phyloP scores from a whole-genome alignment of 2,113 vertebrate species.

The cattle (Bos taurus) region DNA sequence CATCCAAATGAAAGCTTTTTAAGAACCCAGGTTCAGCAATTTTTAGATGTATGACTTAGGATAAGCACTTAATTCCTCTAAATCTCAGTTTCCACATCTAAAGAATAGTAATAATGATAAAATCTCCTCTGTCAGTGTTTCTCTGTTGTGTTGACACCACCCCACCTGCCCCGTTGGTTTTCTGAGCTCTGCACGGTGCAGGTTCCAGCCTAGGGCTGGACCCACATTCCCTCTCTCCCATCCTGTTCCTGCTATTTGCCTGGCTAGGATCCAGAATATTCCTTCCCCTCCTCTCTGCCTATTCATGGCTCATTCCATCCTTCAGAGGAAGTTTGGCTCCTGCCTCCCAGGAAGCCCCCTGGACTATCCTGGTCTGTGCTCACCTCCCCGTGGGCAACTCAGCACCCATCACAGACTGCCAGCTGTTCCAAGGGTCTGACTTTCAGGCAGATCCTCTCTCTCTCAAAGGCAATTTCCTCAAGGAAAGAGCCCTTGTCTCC shows the following conservation, averaged over 20 bases:
- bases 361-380: not conserved
- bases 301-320: not conserved
- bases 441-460: not conserved
- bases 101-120: not conserved
- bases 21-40: not conserved
- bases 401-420: not conserved
- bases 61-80: not conserved
- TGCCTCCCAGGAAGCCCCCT: not conserved
- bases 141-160: accelerated
- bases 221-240: not conserved
- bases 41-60: not conserved
- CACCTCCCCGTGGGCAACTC: not conserved
- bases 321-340: not conserved
- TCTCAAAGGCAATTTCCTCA: not conserved
- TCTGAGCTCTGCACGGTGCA: accelerated
- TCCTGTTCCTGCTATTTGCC: not conserved
- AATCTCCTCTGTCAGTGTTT: no score
- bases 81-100: not conserved
- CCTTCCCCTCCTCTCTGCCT: not conserved
- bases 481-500: not conserved
- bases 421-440: not conserved
- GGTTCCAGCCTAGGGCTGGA: not conserved
- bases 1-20: not conserved
- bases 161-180: not conserved
- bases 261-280: not conserved